Percentiles rank a stretch among this genome's conserved stretches.
Conservation (phyloP, 2,797 vertebrate species). For the Microchirus variegatus region DNA sequence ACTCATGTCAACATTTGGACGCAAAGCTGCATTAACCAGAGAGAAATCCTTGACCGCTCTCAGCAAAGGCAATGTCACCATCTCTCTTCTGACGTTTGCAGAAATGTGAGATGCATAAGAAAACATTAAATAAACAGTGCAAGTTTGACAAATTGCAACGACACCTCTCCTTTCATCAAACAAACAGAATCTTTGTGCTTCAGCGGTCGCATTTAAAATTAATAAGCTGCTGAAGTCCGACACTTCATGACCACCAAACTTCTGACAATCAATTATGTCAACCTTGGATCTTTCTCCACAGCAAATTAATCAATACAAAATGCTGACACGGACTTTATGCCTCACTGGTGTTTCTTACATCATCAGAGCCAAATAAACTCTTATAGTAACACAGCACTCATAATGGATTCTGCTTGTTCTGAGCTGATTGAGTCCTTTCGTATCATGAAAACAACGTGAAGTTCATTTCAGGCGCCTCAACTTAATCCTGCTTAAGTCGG, state of each 20-base stretch:
- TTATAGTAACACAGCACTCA: conserved; percentile 36
- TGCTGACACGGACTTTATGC: conserved; percentile 49
- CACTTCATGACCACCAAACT: conserved; percentile 39
- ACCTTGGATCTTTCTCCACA: conserved; percentile 45
- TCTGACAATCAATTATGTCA: conserved; percentile 59
- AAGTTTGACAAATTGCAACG: neutral
- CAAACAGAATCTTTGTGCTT: conserved; percentile 6
- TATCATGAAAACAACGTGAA: conserved; percentile 46
- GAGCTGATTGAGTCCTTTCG: conserved; percentile 55
- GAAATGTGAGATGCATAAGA: neutral
- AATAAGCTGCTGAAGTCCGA: conserved; percentile 14
- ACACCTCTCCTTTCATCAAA: neutral
- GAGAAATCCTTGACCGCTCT: conserved; percentile 6
- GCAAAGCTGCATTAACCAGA: conserved; percentile 9
- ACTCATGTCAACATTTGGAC: conserved; percentile 11
- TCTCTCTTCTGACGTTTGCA: neutral
- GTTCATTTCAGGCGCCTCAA: conserved; percentile 64
- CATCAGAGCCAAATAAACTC: conserved; percentile 37
- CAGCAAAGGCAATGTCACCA: neutral
- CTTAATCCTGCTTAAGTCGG: conserved; percentile 74
- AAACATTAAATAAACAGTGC: neutral
- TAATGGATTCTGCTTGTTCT: conserved; percentile 51
- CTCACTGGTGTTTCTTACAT: conserved; percentile 30
- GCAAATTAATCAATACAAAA: conserved; percentile 51
- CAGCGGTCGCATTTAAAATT: conserved; percentile 1